Percentiles rank a stretch among this genome's conserved stretches.
phyloP scores from a whole-genome alignment of 2,888 invertebrate genomes.

The Nomada goodeniana region DNA sequence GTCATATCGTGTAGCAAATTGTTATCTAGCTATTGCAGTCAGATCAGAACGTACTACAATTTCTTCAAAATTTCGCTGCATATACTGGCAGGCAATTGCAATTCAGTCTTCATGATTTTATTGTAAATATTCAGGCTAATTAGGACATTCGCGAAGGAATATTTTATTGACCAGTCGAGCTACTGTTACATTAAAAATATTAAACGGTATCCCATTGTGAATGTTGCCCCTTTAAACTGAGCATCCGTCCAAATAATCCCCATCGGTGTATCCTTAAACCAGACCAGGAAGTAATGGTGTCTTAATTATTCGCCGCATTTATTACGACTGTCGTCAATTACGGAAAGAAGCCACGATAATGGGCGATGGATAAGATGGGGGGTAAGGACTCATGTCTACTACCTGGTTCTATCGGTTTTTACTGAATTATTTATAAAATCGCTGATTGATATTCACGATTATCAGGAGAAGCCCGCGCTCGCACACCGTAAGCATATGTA shows the following conservation, averaged over 20 bases:
- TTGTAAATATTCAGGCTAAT: neutral
- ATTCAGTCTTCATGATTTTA: neutral
- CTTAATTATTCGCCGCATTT: conserved; percentile 54
- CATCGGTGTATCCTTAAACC: neutral
- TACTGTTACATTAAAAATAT: neutral
- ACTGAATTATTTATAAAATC: conserved; percentile 56
- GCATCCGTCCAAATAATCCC: conserved; percentile 12
- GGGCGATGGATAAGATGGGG: neutral
- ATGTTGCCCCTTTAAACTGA: neutral
- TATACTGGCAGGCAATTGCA: neutral
- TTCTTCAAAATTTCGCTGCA: neutral
- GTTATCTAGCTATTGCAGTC: neutral
- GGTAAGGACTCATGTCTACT: conserved; percentile 33
- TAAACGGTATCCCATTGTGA: neutral
- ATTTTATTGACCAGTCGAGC: no score
- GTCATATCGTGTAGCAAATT: no score
- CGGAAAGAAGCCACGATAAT: conserved; percentile 39
- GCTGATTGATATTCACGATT: conserved; percentile 54
- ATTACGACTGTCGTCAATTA: conserved; percentile 49
- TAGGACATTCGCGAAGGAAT: no score
- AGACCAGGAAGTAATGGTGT: conserved; percentile 35
- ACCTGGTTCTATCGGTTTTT: conserved; percentile 39
- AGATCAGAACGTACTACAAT: neutral
- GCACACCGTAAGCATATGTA: conserved; percentile 43
- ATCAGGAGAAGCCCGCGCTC: conserved; percentile 25